Conservation (phyloP, 2,113 vertebrate species). For the Cochlearius cochlearius region DNA sequence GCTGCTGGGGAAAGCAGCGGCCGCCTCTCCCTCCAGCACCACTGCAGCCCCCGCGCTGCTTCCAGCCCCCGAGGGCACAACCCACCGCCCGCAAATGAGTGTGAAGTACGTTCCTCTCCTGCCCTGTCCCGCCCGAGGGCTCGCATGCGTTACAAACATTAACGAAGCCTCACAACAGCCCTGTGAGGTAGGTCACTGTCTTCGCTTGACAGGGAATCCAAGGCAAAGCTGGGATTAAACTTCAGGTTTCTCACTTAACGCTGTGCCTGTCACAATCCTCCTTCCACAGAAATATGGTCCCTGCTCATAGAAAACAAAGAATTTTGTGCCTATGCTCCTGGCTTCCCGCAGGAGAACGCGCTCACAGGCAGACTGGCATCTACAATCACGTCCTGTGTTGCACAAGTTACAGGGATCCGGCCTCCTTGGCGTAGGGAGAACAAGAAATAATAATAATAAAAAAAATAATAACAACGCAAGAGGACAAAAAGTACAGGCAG, state of each 20-base stretch:
- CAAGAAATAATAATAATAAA: background rate
- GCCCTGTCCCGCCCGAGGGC: background rate
- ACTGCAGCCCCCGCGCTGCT: accelerated
- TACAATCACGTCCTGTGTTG: background rate
- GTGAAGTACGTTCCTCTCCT: background rate
- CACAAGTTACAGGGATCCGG: background rate
- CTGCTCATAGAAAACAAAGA: constrained; percentile 18
- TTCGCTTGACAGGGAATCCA: background rate
- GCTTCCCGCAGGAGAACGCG: background rate
- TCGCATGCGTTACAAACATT: background rate
- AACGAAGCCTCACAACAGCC: constrained; percentile 6
- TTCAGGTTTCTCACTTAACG: background rate
- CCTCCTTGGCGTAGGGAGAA: background rate
- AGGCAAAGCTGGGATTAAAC: constrained; percentile 1
- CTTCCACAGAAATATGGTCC: constrained; percentile 11
- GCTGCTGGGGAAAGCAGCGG: background rate
- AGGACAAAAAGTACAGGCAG: background rate
- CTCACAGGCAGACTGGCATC: background rate
- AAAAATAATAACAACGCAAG: background rate
- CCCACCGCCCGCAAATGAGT: background rate
- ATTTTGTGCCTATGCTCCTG: background rate
- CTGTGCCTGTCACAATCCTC: background rate
- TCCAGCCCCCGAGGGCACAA: background rate
- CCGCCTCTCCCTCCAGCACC: background rate
- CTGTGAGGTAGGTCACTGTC: constrained; percentile 39